A percentile compares a stretch with the other conserved stretches of the same genome.
phyloP scores from a whole-genome alignment of 1,140 invertebrate species.

The Macrotrachela quadricornifera region DNA sequence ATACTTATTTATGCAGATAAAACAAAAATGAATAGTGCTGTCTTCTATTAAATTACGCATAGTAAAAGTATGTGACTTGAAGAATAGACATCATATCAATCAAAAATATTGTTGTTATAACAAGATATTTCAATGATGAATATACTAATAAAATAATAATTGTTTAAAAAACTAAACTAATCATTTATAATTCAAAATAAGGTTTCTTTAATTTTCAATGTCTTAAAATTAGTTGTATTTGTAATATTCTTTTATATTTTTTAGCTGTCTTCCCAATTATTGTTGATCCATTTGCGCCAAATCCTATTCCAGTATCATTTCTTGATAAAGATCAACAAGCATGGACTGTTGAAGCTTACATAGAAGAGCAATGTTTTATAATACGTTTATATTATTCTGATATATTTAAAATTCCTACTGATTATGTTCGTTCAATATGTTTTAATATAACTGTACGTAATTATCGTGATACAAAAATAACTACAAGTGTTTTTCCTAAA shows the following conservation, averaged over 20 bases:
- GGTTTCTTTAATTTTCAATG: no score
- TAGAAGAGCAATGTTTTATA: conserved; percentile 50
- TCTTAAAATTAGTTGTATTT: conserved; percentile 38
- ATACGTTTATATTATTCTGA: conserved; percentile 61
- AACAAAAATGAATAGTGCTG: no score
- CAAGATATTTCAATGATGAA: no score
- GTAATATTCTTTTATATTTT: conserved; percentile 50
- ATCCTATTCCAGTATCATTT: conserved; percentile 38
- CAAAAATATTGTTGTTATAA: no score
- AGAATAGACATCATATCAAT: no score
- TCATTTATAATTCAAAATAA: no score
- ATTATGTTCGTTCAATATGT: conserved; percentile 50
- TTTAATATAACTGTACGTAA: conserved; percentile 51
- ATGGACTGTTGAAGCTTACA: conserved; percentile 56
- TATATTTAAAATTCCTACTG: conserved; percentile 58
- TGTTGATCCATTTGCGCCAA: conserved; percentile 23
- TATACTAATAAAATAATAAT: no score
- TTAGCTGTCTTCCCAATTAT: conserved; percentile 49
- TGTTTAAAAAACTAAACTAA: no score
- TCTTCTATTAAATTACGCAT: no score
- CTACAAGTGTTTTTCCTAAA: conserved; percentile 33
- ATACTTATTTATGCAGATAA: no score
- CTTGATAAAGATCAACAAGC: conserved; percentile 64
- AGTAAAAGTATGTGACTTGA: no score
- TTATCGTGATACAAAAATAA: background rate